Base-by-base conservation (phyloP, 2,797 vertebrate species). In the Aldrovandia affinis region DNA sequence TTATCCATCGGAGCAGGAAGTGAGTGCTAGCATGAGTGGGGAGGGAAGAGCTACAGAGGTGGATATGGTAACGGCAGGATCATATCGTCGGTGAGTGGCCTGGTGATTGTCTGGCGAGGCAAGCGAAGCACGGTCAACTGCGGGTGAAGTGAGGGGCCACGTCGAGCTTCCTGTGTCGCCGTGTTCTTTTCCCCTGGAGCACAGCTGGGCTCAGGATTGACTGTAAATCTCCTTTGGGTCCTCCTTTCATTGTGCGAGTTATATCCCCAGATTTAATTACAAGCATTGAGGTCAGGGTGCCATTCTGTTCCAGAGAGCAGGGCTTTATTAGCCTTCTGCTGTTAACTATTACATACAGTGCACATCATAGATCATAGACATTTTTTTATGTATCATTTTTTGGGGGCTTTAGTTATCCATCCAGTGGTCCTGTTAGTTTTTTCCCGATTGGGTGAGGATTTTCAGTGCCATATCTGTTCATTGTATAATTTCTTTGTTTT, bases 121-220 rank as follows among this genome's bases (percentile, higher is more conserved):
- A 42, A 73, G 20, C 36, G 4, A 39, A 42, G 36, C 39, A 20
- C 5, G 20, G 68, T 42, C 68, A 44, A 63, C 33, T 44, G 59
- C 33, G 28, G 36, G 15, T 25, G 68, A 81, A 30, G 80, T 22
- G 22, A 80, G 33, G 50, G 42, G 18, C 36, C 2, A 15, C 55
- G 50, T 57, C 15, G 12, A 47, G 75, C 52, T 14, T 52, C 30
- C 30, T 59, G 28, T 36, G 79, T 36, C 50, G 52, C 18, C 25
- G 28, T 50, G 75, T n/a, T 84, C 89, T 85, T 55, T 90, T 70
- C 15, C 54, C 52, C 86, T 81, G 87, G 86, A 89, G 89, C 91
- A 92, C 93, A 94, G 94, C 92, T 95, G 92, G 91, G 92, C 92
- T 91, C 90, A 89, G 93, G 93, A 93, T 93, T 95, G 94, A 93